Conservation (phyloP, 2,797 vertebrate genomes). For the Siniperca undulata region DNA sequence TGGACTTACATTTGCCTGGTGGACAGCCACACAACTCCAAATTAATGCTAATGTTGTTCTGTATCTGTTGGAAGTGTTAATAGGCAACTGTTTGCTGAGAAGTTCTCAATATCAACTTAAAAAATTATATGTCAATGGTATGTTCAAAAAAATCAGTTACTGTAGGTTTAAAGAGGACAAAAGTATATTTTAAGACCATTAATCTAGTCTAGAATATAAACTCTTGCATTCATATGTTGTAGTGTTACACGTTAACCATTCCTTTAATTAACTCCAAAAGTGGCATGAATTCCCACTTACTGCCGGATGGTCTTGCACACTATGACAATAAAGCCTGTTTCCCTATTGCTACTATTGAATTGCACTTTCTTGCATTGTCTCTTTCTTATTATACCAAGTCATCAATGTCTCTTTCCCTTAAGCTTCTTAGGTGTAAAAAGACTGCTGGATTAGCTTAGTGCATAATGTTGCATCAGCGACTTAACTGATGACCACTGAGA, state of each 20-base stretch:
- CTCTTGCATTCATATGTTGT: background rate
- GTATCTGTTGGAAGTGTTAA: background rate
- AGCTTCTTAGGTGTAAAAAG: background rate
- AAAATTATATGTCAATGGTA: background rate
- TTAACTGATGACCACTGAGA: background rate
- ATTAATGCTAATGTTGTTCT: background rate
- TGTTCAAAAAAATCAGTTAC: background rate
- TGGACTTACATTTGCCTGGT: background rate
- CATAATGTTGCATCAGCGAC: background rate
- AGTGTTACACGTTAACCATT: background rate
- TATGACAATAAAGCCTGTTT: background rate
- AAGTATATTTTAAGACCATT: background rate
- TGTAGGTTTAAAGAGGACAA: background rate
- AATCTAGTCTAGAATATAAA: background rate
- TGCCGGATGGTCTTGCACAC: background rate
- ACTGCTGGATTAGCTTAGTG: background rate
- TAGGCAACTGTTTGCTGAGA: background rate
- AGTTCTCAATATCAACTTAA: background rate
- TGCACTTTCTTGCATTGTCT: background rate
- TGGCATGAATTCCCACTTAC: background rate
- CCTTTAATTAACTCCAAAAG: background rate
- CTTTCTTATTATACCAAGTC: slow-evolving; percentile 3
- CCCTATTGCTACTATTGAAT: background rate
- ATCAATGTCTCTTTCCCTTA: background rate
- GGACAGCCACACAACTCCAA: background rate